phyloP scores from a whole-genome alignment of 2,888 invertebrate genomes.

The Incurvaria masculella region DNA sequence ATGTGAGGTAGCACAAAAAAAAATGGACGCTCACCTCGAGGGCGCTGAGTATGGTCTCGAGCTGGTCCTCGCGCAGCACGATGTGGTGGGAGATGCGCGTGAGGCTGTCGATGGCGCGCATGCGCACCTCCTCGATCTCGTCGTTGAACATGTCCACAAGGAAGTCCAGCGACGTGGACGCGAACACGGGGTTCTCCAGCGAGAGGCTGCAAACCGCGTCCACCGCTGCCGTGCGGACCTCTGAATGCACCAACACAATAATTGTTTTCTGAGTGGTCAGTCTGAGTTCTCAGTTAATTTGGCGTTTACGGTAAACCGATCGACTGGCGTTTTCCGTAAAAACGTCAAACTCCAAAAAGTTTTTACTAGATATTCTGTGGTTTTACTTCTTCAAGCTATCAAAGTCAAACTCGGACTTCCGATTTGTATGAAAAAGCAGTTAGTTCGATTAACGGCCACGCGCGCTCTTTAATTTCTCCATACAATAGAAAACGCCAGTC shows the following conservation, averaged over 20 bases:
- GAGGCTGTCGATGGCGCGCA: conserved; percentile 92
- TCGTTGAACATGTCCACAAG: conserved; percentile 99
- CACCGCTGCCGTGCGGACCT: conserved; percentile 93
- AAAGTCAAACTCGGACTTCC: no score
- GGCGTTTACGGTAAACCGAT: no score
- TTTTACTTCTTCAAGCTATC: no score
- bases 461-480: no score
- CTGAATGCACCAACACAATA: conserved; percentile 38
- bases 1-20: not conserved
- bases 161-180: conserved; percentile 88
- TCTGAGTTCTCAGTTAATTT: no score
- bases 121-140: conserved; percentile 94
- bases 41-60: conserved; percentile 92
- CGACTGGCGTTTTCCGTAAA: no score
- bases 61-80: conserved; percentile 88
- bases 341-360: no score
- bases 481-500: no score
- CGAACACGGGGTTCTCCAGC: conserved; percentile 77
- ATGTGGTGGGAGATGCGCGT: conserved; percentile 87
- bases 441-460: no score
- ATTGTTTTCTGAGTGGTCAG: no score
- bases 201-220: conserved; percentile 91
- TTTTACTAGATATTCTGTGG: no score
- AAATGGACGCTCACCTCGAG: conserved; percentile 62
- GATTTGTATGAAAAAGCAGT: no score